phyloP scores from a whole-genome alignment of 2,113 vertebrate genomes.

The Zingel zingel region DNA sequence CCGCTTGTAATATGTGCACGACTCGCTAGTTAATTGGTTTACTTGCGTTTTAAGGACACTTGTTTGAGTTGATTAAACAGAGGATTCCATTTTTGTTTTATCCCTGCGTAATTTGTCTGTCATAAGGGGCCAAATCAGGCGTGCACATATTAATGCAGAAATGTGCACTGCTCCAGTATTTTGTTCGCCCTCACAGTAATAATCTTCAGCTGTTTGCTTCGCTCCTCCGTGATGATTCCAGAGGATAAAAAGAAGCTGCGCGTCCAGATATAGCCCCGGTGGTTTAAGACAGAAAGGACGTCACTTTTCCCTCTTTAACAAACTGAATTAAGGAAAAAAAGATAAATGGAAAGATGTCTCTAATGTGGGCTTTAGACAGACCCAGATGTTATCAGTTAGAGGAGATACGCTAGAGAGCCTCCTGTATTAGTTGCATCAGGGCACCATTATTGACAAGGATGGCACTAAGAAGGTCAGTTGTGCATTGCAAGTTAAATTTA shows the following conservation, averaged over 20 bases:
- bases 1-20: not conserved
- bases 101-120: slow-evolving; percentile 28
- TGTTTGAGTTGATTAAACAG: slow-evolving; percentile 35
- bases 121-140: not conserved
- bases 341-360: slow-evolving; percentile 4
- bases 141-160: slow-evolving; percentile 34
- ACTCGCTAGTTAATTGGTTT: slow-evolving; percentile 38
- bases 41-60: slow-evolving; percentile 34
- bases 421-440: slow-evolving; percentile 12
- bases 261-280: slow-evolving; percentile 3
- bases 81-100: not conserved
- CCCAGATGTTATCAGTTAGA: slow-evolving; percentile 21
- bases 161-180: slow-evolving; percentile 36
- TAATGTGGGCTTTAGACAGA: not conserved
- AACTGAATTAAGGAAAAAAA: slow-evolving; percentile 17
- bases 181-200: slow-evolving; percentile 30
- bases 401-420: slow-evolving; percentile 21
- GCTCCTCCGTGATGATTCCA: slow-evolving; percentile 17
- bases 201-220: slow-evolving; percentile 31
- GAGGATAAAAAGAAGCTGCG: slow-evolving; percentile 11
- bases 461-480: slow-evolving; percentile 57
- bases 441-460: slow-evolving; percentile 43
- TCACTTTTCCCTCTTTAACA: slow-evolving; percentile 3
- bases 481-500: slow-evolving; percentile 32
- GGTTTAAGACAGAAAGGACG: not conserved